Evolutionary conservation across 2,888 invertebrate genomes (phyloP), one percentile per base, ranked within the genome.

Genomic region (Rhogogaster chlorosoma): DNA sequence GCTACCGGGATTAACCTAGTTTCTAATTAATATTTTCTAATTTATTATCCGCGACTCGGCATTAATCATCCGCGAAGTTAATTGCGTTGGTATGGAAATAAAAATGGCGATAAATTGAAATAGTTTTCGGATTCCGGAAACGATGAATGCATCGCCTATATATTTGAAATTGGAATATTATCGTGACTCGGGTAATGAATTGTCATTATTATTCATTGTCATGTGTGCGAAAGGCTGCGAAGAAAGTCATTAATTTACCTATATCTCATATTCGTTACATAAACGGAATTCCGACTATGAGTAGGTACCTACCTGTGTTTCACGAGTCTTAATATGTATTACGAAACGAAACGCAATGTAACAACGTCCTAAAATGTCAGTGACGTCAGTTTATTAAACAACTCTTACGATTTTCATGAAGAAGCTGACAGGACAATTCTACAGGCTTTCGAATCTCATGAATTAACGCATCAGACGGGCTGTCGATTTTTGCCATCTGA

Each of bases 1-100:
- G 84, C 84, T 84, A 84, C 84, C 45, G 57, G 84, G 78, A 84
- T 84, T 84, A 84, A 67, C 84, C 84, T 80, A 82, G 80, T 85
- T 85, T 82, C 80, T 53, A 82, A 85, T 82, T 85, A 82, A 82
- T 82, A 85, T 85, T 85, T 84, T 85, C 84, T 82, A 82, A 85
- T 84, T 84, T 78, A 78, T 84, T 64, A 84, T 64, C 61, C 61
- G 29, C 57, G 78, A 84, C 78, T 84, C 67, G 70, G 29, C 64
- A 84, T 84, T 84, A 78, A 77, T 84, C 77, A 84, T 64, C 38
- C 29, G 32, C 18, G 9, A 57, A 61, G 80, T 36, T 80, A 57
- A 80, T 80, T 61, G 38, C 57, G 26, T 22, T 22, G 53, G 49
- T 26, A 53, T 29, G 53, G 5, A 42, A 22, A 42, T 38, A 29